These are phyloP conservation scores for Drosophila neonasuta DNA, from an alignment of 2,888 invertebrate species.

Conservation along the genomic window DNA sequence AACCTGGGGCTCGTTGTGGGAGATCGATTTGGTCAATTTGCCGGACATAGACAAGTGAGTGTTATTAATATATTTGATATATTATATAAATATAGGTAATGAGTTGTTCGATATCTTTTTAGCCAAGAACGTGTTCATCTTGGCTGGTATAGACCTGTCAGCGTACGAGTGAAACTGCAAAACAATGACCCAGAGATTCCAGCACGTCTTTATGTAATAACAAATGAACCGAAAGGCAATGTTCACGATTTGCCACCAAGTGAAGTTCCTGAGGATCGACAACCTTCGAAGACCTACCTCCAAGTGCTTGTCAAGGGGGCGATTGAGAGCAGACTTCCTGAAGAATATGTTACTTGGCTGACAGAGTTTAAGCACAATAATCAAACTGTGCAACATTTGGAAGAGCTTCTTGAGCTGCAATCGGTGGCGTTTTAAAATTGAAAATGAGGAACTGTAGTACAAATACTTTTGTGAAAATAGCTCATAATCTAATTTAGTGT, in stretches of 20 bases:
- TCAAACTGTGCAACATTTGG: slow-evolving; percentile 83
- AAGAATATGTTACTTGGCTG: slow-evolving; percentile 87
- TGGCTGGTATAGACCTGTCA: slow-evolving; percentile 86
- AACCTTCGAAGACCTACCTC: slow-evolving; percentile 91
- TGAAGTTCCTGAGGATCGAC: slow-evolving; percentile 84
- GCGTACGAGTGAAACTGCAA: slow-evolving; percentile 84
- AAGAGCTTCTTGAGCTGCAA: slow-evolving; percentile 80
- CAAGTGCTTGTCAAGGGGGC: slow-evolving; percentile 80
- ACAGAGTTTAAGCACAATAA: slow-evolving; percentile 89
- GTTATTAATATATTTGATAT: neutral
- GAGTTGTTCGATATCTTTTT: neutral
- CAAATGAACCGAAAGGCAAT: slow-evolving; percentile 83
- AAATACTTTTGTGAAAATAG: neutral
- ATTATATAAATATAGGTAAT: too few species aligned
- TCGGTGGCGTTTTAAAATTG: slow-evolving; percentile 36
- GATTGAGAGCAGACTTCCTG: slow-evolving; percentile 85
- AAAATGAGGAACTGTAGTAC: neutral
- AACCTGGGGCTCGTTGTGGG: too few species aligned
- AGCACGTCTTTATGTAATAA: slow-evolving; percentile 89
- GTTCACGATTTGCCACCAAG: slow-evolving; percentile 78
- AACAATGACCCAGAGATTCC: slow-evolving; percentile 80
- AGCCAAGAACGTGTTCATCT: slow-evolving; percentile 76
- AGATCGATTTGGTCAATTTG: too few species aligned
- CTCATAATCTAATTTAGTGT: too few species aligned
- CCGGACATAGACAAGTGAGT: slow-evolving; percentile 87